Percentiles rank a stretch among this genome's conserved stretches.
phyloP scores from a whole-genome alignment of 2,797 vertebrate genomes.

The Peromyscus aztecus region DNA sequence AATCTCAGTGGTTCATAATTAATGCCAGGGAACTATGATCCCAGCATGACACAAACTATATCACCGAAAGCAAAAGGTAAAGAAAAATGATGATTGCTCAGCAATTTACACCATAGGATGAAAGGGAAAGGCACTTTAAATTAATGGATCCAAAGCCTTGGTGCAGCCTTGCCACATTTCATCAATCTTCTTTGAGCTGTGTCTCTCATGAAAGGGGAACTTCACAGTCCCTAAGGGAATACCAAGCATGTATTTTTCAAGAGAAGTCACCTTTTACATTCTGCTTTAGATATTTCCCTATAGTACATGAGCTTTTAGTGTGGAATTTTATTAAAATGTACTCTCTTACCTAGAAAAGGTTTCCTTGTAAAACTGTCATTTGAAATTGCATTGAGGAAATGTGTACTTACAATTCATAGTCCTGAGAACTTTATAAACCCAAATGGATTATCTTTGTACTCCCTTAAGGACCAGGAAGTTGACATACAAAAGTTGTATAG shows the following conservation, averaged over 20 bases:
- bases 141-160: constrained; percentile 86
- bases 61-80: constrained; percentile 86
- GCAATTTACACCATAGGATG: constrained; percentile 85
- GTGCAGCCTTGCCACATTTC: constrained; percentile 84
- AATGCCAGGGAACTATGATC: constrained; percentile 87
- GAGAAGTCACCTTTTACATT: constrained; percentile 79
- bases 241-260: constrained; percentile 79
- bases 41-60: constrained; percentile 83
- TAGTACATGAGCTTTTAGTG: constrained; percentile 67
- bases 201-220: constrained; percentile 81
- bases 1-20: constrained; percentile 87
- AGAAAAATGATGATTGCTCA: constrained; percentile 88
- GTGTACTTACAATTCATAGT: constrained; percentile 27
- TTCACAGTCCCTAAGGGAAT: constrained; percentile 78
- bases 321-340: constrained; percentile 75
- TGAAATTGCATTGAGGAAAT: constrained; percentile 58
- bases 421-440: constrained; percentile 13
- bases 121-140: constrained; percentile 86
- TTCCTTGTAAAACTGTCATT: constrained; percentile 62
- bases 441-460: background rate
- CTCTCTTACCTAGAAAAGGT: constrained; percentile 63
- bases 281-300: constrained; percentile 71
- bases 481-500: background rate
- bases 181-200: constrained; percentile 86
- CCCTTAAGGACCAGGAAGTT: background rate